Base-by-base conservation (phyloP, 2,113 vertebrate genomes). In the Chionodraco myersi region DNA sequence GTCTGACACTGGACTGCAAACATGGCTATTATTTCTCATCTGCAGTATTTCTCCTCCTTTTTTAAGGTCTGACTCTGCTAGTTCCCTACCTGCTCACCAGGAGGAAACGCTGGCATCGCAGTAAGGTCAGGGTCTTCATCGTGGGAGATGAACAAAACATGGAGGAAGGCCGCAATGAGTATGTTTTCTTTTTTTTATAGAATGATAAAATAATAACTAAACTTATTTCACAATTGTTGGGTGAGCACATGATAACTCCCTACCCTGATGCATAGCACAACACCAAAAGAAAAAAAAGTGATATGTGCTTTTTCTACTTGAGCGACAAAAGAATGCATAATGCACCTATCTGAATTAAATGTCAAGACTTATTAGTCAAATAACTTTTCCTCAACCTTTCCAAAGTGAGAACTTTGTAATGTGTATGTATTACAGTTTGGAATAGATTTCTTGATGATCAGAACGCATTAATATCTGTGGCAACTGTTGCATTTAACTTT, bases 1-100 rank as follows among this genome's bases (percentile, higher is more conserved):
- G 13, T 9, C 13, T 34, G 4, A 16, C 2, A 59, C 6, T 34
- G 6, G 3, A 34, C 7, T 34, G 13, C 23, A 30, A 14, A 54
- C 53, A 34, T 13, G 30, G 57, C 6, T 14, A 10, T 36, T 16
- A 12, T 21, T 63, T 30, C 23, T 49, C 1, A 53, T 7, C 57
- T 49, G 60, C 5, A n/a, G 23, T 56, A 14, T 61, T 15, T 18
- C 9, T 45, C 21, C 14, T 26, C 21, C 18, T 75, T 45, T 48
- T 58, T 18, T 16, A 34, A 96, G 95, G 95, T 51, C 88, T 96
- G 75, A 96, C 95, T 1, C 92, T 96, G 15, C 90, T 96, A 70
- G 94, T 96, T 16, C 95, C 95, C 3, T 95, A 95, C 73, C 88
- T 96, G 74, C 69, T 96, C 81, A 94, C 92, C 16, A 92, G 92